Evolutionary conservation across 2,797 vertebrate species (phyloP), one percentile per base, ranked within the genome.

Genomic region (Botia almorhae): DNA sequence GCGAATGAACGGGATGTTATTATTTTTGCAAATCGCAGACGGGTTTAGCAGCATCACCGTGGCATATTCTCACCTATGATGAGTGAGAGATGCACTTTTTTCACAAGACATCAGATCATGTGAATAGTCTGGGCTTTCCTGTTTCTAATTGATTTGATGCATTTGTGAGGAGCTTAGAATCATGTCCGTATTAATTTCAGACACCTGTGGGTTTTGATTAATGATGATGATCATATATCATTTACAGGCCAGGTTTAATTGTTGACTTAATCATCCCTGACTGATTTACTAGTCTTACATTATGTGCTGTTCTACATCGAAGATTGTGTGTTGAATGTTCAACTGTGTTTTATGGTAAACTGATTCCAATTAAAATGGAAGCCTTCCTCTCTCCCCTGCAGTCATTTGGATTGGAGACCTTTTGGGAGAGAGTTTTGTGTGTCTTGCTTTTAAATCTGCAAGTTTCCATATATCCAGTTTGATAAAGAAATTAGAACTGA

Each of bases 401-500:
- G 36, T 69, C 51, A 43, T 84, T 80, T 63, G 19, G 55, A 65
- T 64, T 74, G 5, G 55, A 67, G 65, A 67, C 64, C 67, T 76
- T 82, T 65, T 67, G 81, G 69, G 81, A 65, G 51, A 72, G 43
- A 29, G 43, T 61, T 82, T 80, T 69, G 36, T 78, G 36, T 5
- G 6, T 58, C 19, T 80, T 12, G 51, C 33, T 74, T 75, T 73
- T 79, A 76, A 83, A 86, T 81, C 68, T 58, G 64, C 56, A 63
- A 58, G 51, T 80, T 77, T 81, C 61, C 8, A 72, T 78, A 79
- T 33, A 39, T 75, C 61, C 64, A 29, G 50, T 72, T n/a, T 63
- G 39, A 75, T 76, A 69, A 76, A 78, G 23, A 81, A 84, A 77
- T 76, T 72, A 46, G 19, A 77, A 80, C 84, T 82, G 72, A 85